phyloP scores from a whole-genome alignment of 2,113 vertebrate genomes.

The Bostrychus sinensis region DNA sequence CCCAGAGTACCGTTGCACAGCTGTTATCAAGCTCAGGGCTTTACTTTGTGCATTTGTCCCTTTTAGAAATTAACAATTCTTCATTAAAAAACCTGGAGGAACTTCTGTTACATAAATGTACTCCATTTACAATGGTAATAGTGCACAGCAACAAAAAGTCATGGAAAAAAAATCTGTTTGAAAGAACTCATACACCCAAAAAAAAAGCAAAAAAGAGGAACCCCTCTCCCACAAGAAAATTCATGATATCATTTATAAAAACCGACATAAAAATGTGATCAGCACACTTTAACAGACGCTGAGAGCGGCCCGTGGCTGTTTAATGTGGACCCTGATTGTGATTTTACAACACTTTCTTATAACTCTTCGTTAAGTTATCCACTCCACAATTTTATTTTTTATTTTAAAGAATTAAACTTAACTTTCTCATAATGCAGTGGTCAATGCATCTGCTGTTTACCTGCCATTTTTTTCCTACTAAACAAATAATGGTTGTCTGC shows the following conservation, averaged over 20 bases:
- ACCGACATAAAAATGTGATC: conserved; percentile 62
- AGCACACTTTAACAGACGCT: conserved; percentile 57
- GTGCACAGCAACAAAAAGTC: conserved; percentile 71
- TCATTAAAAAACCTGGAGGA: conserved; percentile 59
- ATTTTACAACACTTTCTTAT: conserved; percentile 36
- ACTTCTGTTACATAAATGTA: conserved; percentile 59
- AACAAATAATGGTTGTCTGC: conserved; percentile 1
- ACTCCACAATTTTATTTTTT: conserved; percentile 22
- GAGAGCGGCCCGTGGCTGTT: conserved; percentile 62
- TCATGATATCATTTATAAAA: conserved; percentile 63
- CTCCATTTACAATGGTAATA: conserved; percentile 71
- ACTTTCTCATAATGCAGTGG: conserved; percentile 1
- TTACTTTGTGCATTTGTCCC: conserved; percentile 70
- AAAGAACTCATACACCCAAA: conserved; percentile 54
- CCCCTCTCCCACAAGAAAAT: conserved; percentile 62
- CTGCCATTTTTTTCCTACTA: conserved; percentile 3
- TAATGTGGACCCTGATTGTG: conserved; percentile 63
- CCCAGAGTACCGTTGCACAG: conserved; percentile 64
- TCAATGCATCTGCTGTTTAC: conserved; percentile 23
- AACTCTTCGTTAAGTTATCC: conserved; percentile 42
- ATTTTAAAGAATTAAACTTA: conserved; percentile 11
- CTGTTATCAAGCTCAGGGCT: conserved; percentile 62
- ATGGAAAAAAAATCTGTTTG: conserved; percentile 33
- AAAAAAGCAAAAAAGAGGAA: conserved; percentile 37
- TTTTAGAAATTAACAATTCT: conserved; percentile 63